Base-by-base conservation (phyloP, 2,113 vertebrate species). In the Echinops telfairi region DNA sequence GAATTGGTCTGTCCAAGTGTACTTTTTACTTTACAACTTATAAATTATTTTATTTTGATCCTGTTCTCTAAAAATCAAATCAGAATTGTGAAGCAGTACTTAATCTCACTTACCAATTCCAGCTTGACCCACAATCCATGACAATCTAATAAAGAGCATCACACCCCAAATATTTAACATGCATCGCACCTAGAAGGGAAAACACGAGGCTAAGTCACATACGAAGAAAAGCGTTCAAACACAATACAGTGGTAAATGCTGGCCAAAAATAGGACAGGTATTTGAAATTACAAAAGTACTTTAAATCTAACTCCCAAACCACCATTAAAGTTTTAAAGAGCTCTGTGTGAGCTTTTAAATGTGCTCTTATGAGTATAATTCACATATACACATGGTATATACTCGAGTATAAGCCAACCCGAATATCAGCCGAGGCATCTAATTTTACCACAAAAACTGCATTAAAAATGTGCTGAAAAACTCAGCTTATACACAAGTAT, bases 121-220 rank as follows among this genome's bases (percentile, higher is more conserved):
- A 97, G 99, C 98, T 91, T 99, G 99, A 94, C 99, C 99, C 47
- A 99, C 99, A 96, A 99, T 99, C 99, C 99, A 99, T 1, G 99
- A 99, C 78, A 99, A 98, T 89, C 99, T 98, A 97, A 99, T 99
- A 97, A 99, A 99, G 73, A 99, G 99, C 99, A 99, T 99, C 96
- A 99, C 99, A 78, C 99, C 99, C 99, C 99, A 99, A 79, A 99
- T 99, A 98, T 99, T 99, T 97, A 99, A 97, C 99, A 99, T 99
- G 95, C 99, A 99, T 97, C 99, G 99, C 73, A 99, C 99, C 99
- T 99, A 97, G 82, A 38, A 96, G 95, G 68, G 27, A 20, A 94
- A 20, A 95, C 92, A 79, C 92, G 20, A 96, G 73, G 20, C 11
- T 75, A 94, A 64, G 68, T 47, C 27, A 94, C 3, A 94, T n/a